phyloP scores from a whole-genome alignment of 2,113 vertebrate species.

The Calonectris borealis region DNA sequence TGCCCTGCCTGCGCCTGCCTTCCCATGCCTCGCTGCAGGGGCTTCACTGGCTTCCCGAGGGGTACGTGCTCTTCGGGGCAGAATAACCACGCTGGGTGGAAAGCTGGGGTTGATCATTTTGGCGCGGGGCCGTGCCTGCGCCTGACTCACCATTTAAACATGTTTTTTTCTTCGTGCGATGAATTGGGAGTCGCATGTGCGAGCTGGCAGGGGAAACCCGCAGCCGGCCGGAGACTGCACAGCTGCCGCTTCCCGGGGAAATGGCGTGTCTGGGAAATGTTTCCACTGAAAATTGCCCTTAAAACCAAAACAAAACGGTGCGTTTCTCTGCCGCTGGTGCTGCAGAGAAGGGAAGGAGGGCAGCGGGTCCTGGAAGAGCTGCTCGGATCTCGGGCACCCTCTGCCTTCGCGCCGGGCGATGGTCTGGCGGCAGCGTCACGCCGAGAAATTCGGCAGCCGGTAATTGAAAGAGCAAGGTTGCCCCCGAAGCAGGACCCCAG shows the following conservation, averaged over 20 bases:
- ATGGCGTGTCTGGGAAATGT: background rate
- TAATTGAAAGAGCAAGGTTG: background rate
- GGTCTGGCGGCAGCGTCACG: rapidly evolving
- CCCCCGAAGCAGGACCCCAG: background rate
- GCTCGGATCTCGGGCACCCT: background rate
- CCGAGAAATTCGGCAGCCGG: background rate
- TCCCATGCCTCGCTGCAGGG: rapidly evolving
- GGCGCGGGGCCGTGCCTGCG: background rate
- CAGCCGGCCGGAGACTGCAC: rapidly evolving
- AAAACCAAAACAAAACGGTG: background rate
- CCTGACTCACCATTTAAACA: background rate
- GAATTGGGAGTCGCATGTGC: background rate
- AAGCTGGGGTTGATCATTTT: background rate
- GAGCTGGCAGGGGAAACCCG: background rate
- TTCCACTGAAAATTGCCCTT: background rate
- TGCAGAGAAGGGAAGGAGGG: background rate
- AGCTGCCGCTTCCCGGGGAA: background rate
- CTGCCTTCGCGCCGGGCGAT: rapidly evolving
- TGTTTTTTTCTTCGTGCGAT: background rate
- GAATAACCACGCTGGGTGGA: background rate
- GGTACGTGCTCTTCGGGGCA: background rate
- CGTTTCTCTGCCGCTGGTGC: background rate
- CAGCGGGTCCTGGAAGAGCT: background rate
- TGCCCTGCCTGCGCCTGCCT: background rate
- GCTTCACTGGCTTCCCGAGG: rapidly evolving